Conservation (phyloP, 2,797 vertebrate species). For the Smutsia temminckii region DNA sequence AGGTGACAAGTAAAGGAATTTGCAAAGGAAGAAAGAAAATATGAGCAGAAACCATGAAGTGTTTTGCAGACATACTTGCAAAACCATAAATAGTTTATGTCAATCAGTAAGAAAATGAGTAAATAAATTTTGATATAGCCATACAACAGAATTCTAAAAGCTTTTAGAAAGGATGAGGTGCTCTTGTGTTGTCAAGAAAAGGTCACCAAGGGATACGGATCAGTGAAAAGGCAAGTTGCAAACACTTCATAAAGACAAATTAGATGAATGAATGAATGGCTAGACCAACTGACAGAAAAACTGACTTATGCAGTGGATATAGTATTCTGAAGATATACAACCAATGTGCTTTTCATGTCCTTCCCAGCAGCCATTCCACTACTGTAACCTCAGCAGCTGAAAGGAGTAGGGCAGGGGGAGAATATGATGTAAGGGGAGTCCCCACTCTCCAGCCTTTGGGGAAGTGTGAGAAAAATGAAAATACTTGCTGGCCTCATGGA, state of each 20-base stretch:
- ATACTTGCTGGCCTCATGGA: not conserved
- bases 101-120: conserved; percentile 3
- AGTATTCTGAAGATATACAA: not conserved
- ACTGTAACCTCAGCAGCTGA: not conserved
- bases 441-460: not conserved
- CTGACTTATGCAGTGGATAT: not conserved
- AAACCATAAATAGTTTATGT: not conserved
- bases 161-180: not conserved
- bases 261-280: not conserved
- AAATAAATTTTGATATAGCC: not conserved
- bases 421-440: not conserved
- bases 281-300: not conserved
- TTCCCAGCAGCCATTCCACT: not conserved
- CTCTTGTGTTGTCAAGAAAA: not conserved
- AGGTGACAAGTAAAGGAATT: not conserved
- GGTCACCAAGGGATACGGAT: not conserved
- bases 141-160: not conserved
- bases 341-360: not conserved
- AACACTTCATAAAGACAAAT: not conserved
- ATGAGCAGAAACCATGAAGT: not conserved
- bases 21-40: not conserved
- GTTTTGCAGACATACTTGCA: not conserved
- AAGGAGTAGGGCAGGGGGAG: not conserved
- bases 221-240: not conserved
- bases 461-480: not conserved